Evolutionary conservation across 2,113 vertebrate genomes (phyloP), one percentile per base, ranked within the genome.

Genomic region (Myrmophylax atrothorax): DNA sequence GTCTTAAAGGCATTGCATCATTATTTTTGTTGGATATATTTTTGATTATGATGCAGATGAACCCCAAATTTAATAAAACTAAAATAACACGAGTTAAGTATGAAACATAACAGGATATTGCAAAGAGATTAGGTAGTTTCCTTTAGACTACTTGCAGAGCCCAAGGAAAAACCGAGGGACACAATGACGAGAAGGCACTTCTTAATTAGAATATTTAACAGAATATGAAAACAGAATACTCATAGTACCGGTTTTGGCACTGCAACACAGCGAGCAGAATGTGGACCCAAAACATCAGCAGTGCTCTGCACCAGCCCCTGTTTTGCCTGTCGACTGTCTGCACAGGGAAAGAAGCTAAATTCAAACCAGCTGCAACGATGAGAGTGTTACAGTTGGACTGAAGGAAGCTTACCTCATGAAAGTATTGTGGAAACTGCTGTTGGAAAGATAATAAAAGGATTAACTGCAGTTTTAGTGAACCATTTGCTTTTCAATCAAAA

Each of bases 21-120:
- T 98, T 98, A 95, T 98, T 98, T 98, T 98, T 85, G 94, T 98
- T 98, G 99, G 99, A 99, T 97, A 97, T 97, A 98, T 98, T 98
- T 99, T 98, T 99, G 98, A 99, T 99, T 98, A 98, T 98, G 98
- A 99, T 98, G 97, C 98, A 99, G 98, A 99, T 98, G 96, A 98
- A 98, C 96, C 97, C 96, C 98, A 98, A 98, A 99, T 98, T 97
- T 97, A 99, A 99, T 99, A 99, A 99, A 97, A 98, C 98, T 98
- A 98, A 99, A 99, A 99, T 97, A 99, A 99, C 98, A 98, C 91
- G 94, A 98, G 98, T 98, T 98, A 99, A 96, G 97, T 97, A 98
- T 98, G 98, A 99, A 99, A 98, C 98, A 99, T 98, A 99, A 99
- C 99, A 99, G 99, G 99, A 99, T 99, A 99, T 99, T 99, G 99